Conservation (phyloP, 1,140 invertebrate species). For the Nautilus pompilius region DNA sequence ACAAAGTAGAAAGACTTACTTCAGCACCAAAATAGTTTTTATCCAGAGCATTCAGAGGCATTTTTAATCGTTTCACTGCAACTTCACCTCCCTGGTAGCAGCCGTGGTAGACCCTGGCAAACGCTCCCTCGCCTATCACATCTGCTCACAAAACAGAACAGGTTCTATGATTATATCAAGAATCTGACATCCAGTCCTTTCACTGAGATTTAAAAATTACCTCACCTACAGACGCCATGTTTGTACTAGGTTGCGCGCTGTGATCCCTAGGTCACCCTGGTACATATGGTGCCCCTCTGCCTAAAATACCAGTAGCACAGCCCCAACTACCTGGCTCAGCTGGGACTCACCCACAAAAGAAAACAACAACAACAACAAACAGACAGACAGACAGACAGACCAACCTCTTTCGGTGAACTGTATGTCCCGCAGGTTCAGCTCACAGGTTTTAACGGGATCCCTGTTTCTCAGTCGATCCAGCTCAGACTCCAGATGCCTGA, state of each 20-base stretch:
- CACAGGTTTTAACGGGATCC: slow-evolving; percentile 33
- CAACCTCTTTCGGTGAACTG: slow-evolving; percentile 33
- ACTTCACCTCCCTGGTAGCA: slow-evolving; percentile 41
- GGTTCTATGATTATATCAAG: no score
- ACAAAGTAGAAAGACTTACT: no score
- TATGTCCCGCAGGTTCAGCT: slow-evolving; percentile 32
- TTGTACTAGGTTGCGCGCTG: no score
- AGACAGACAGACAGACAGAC: no score
- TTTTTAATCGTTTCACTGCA: slow-evolving; percentile 40
- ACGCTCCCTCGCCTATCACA: slow-evolving; percentile 45
- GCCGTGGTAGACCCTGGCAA: slow-evolving; percentile 41
- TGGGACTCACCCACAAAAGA: no score
- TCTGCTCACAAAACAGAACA: slow-evolving; percentile 29
- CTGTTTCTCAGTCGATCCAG: slow-evolving; percentile 19
- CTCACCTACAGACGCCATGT: no score
- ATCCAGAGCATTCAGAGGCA: slow-evolving; percentile 35
- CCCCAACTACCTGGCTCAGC: no score
- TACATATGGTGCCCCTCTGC: no score
- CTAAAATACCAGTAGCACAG: no score
- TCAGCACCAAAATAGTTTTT: slow-evolving; percentile 49
- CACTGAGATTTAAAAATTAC: no score
- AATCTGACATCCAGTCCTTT: no score
- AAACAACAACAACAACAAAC: no score
- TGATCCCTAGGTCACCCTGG: not conserved
- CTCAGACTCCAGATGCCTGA: slow-evolving; percentile 31